Evolutionary conservation across 2,797 vertebrate genomes (phyloP).

Genomic region (Notolabrus celidotus): DNA sequence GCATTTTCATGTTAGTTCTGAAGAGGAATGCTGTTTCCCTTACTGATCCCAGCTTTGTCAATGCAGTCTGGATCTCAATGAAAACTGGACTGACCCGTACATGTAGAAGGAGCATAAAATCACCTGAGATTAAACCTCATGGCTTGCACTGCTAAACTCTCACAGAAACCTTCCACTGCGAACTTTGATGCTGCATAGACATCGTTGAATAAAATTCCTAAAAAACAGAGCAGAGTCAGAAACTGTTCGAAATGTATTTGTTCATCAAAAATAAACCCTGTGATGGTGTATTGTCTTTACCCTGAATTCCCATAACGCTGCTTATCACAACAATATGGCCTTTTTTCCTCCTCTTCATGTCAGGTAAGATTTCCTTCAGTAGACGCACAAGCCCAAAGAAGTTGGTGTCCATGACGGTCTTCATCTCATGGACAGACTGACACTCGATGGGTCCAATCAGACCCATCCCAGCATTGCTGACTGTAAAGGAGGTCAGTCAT

Average conservation of each 20-base stretch:
- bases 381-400: conserved; percentile 91
- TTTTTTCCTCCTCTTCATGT: conserved; percentile 90
- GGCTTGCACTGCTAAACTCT: conserved; percentile 90
- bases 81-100: not conserved
- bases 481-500: conserved; percentile 62
- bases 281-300: conserved; percentile 57
- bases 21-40: not conserved
- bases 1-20: conserved; percentile 8
- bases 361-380: conserved; percentile 89
- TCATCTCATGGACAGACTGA: conserved; percentile 91
- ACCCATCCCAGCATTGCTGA: conserved; percentile 91
- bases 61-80: not conserved
- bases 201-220: conserved; percentile 91
- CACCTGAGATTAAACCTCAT: conserved; percentile 90
- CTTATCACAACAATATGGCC: conserved; percentile 92
- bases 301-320: conserved; percentile 92
- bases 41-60: not conserved
- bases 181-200: conserved; percentile 92
- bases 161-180: conserved; percentile 91
- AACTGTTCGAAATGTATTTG: not conserved
- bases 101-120: not conserved
- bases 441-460: conserved; percentile 91
- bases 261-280: not conserved
- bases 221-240: conserved; percentile 34
- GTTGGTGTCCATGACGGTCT: conserved; percentile 91